A percentile compares a stretch with the other conserved stretches of the same genome.
These are phyloP conservation scores for Tympanuchus pallidicinctus DNA, from an alignment of 2,113 vertebrate genomes.

Conservation along the genomic window DNA sequence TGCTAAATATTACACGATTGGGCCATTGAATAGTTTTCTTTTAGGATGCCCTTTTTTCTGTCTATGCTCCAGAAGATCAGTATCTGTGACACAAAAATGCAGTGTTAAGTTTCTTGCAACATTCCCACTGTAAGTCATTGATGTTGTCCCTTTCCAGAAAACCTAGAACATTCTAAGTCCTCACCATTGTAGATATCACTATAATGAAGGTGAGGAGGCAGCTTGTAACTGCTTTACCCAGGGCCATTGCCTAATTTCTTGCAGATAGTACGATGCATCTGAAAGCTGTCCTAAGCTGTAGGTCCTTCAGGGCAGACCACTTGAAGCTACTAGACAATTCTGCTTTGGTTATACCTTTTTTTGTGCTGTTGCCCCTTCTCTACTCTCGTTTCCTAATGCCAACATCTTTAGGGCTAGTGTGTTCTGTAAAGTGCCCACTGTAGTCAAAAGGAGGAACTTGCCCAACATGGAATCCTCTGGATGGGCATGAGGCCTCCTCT, in stretches of 20 bases:
- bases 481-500: background rate
- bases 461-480: background rate
- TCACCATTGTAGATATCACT: background rate
- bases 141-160: background rate
- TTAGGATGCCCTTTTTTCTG: background rate
- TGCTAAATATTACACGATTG: background rate
- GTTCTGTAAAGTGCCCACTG: background rate
- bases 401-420: fast-evolving
- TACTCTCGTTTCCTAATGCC: background rate
- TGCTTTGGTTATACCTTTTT: background rate
- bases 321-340: background rate
- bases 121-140: background rate
- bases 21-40: background rate
- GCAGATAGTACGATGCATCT: background rate
- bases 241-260: background rate
- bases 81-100: background rate
- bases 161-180: background rate
- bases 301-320: background rate
- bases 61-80: fast-evolving
- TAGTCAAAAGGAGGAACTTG: background rate
- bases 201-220: background rate
- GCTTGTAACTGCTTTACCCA: background rate
- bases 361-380: background rate
- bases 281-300: background rate
- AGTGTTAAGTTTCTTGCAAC: background rate